phyloP scores from a whole-genome alignment of 23 tunicate species.

The Trididemnum clinides region DNA sequence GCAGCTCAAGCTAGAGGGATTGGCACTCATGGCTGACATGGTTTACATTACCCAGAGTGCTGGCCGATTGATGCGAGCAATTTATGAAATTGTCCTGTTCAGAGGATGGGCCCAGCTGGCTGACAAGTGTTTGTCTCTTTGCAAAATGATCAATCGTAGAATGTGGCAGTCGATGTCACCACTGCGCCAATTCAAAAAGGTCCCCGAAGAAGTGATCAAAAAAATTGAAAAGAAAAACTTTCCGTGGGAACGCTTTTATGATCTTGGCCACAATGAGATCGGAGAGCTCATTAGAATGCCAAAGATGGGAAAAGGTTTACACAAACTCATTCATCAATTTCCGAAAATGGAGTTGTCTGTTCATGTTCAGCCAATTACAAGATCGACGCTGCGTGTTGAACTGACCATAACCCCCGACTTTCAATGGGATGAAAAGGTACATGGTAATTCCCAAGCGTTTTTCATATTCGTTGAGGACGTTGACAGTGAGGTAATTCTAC shows the following conservation, averaged over 20 bases:
- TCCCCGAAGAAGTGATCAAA: slow-evolving; percentile 84
- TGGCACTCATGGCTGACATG: slow-evolving; percentile 99
- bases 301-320: slow-evolving; percentile 89
- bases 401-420: slow-evolving; percentile 97
- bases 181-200: slow-evolving; percentile 94
- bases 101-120: slow-evolving; percentile 99
- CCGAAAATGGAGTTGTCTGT: slow-evolving; percentile 97
- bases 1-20: slow-evolving; percentile 90
- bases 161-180: slow-evolving; percentile 99
- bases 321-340: slow-evolving; percentile 94
- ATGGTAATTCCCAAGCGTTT: slow-evolving; percentile 87
- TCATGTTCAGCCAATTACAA: slow-evolving; percentile 96
- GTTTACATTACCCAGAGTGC: slow-evolving; percentile 97
- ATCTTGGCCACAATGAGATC: slow-evolving; percentile 93
- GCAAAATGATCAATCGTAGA: slow-evolving; percentile 88
- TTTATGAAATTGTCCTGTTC: slow-evolving; percentile 91
- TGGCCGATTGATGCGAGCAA: slow-evolving; percentile 95
- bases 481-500: slow-evolving; percentile 94
- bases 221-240: slow-evolving; percentile 96
- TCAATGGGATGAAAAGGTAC: slow-evolving; percentile 97
- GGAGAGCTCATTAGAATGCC: slow-evolving; percentile 94
- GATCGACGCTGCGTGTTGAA: slow-evolving; percentile 93
- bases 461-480: slow-evolving; percentile 98
- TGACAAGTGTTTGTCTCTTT: slow-evolving; percentile 85
- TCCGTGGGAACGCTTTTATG: slow-evolving; percentile 97